Evolutionary conservation across 2,113 vertebrate species (phyloP).

Genomic region (Pipra filicauda): DNA sequence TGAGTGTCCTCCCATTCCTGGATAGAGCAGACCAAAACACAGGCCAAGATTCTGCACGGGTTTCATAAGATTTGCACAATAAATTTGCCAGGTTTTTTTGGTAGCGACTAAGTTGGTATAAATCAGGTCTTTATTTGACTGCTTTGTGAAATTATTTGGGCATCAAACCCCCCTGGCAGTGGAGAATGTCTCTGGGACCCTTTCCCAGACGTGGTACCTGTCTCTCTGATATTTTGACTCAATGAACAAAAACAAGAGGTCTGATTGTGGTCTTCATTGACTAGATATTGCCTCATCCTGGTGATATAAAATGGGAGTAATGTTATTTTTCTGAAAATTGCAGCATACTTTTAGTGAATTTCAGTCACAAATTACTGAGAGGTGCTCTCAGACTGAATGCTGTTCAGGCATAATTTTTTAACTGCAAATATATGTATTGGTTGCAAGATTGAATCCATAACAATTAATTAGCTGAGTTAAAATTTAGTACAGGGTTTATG

Average conservation of each 20-base stretch:
- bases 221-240: neutral
- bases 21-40: neutral
- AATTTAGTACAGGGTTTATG: constrained; percentile 12
- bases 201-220: neutral
- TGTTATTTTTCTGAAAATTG: neutral
- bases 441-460: constrained; percentile 42
- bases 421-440: constrained; percentile 15
- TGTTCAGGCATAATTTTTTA: neutral
- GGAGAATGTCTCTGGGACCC: neutral
- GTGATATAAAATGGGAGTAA: neutral
- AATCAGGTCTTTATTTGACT: neutral
- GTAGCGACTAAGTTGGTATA: neutral
- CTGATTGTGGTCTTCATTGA: neutral
- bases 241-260: neutral
- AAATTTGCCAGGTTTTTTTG: neutral
- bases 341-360: neutral
- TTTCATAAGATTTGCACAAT: neutral
- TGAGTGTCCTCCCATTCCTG: neutral
- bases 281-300: neutral
- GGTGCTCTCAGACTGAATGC: neutral
- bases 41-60: neutral
- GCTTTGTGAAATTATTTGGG: neutral
- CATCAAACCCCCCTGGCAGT: neutral
- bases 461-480: constrained; percentile 34
- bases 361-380: neutral